Percentiles rank a stretch among this genome's conserved stretches.
Evolutionary conservation across 2,113 vertebrate genomes (phyloP).

Genomic region (Rafetus swinhoei): DNA sequence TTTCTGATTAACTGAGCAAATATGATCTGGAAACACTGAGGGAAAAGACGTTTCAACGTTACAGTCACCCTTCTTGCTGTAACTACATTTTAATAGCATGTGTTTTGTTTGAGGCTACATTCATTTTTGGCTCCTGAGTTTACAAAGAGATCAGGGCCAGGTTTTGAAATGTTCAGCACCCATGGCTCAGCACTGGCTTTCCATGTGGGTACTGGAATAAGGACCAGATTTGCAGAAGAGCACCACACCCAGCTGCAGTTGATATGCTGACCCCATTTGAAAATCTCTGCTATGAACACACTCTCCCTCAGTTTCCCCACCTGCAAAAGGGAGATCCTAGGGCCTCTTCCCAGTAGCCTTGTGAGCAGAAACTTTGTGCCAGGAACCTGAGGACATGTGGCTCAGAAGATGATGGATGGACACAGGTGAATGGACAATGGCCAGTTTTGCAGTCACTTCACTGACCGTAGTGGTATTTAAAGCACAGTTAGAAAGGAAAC

Average conservation of each 20-base stretch:
- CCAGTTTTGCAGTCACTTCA: not conserved
- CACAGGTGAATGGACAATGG: accelerated
- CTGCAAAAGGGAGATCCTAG: accelerated
- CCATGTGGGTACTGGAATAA: not conserved
- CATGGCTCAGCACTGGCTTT: accelerated
- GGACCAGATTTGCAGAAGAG: not conserved
- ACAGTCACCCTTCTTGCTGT: not conserved
- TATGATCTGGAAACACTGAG: not conserved
- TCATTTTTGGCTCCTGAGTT: not conserved
- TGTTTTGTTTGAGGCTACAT: accelerated
- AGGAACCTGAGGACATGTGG: not conserved
- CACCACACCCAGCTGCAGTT: accelerated
- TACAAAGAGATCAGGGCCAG: accelerated
- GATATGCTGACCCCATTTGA: not conserved
- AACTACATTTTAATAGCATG: accelerated
- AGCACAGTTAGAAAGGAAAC: not conserved
- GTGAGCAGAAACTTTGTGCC: not conserved
- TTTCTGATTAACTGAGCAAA: not conserved
- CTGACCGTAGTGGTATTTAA: not conserved
- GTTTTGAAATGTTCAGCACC: not conserved
- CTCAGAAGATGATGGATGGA: not conserved
- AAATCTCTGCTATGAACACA: not conserved
- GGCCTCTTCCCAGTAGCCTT: not conserved
- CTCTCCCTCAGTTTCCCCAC: not conserved
- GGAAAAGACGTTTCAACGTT: not conserved